Base-by-base conservation (phyloP, 1,140 invertebrate species). In the Melitaea cinxia region DNA sequence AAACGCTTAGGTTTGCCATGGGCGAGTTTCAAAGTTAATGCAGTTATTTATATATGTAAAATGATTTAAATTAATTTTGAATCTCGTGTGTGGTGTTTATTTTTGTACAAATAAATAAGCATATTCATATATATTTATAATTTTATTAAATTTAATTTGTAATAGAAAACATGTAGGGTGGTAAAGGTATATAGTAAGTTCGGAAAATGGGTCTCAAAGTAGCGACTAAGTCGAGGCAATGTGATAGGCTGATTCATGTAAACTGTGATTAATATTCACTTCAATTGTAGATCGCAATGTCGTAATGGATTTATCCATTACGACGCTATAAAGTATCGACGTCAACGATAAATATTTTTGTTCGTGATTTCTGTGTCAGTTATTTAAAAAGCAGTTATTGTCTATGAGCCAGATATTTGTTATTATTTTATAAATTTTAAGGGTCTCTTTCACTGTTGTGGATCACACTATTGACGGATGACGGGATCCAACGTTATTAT, bases 171-270 rank as follows among this genome's bases (percentile, higher is more conserved):
- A 52, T 55, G 49, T 60, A 60, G 56, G 23, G 42, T 10, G 64
- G 64, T 66, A 66, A 54, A 47, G 57, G 49, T 66, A 54, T 73
- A 37, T 68, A 71, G 68, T 72, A 74, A 73, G 61, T 61, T 71
- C 59, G 72, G 70, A 80, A 73, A 54, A 73, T 82, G 80, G 79
- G 79, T 84, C 82, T 84, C 78, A 84, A 80, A 72, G 26, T 80
- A 84, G 72, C 75, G 75, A 82, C 75, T 75, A 80, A 77, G 78
- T 79, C 79, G 73, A 68, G 72, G 69, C 72, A 66, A 70, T 82
- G 76, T 80, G 77, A 82, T 78, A 73, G 73, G 73, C 52, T 57
- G 69, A 65, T 60, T 74, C 67, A 75, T 68, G 65, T 74, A 39
- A 54, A 39, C 59, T 61, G 68, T 64, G 65, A 70, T 63, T 55